phyloP scores from a whole-genome alignment of 2,797 vertebrate species.

The Paedocypris micromegethes region DNA sequence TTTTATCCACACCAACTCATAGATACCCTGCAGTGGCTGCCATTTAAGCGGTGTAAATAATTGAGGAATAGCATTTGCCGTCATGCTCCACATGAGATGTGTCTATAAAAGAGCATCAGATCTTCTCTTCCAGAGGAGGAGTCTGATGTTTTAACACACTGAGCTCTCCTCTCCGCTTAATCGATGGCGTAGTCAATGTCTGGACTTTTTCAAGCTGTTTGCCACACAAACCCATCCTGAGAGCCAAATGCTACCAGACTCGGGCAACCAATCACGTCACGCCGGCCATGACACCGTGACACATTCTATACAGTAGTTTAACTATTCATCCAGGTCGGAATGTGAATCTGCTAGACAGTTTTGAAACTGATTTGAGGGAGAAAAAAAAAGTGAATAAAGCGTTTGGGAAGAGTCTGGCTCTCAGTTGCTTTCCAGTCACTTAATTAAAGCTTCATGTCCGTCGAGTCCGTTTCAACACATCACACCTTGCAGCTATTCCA shows the following conservation, averaged over 20 bases:
- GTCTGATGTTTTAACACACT: constrained; percentile 31
- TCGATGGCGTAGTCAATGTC: constrained; percentile 32
- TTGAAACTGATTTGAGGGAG: background rate
- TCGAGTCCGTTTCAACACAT: constrained; percentile 23
- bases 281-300: too few relatives aligned
- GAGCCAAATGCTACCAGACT: background rate
- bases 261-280: too few relatives aligned
- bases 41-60: constrained; percentile 82
- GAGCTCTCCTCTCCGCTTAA: constrained; percentile 24
- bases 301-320: too few relatives aligned
- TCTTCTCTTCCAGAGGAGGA: constrained; percentile 46
- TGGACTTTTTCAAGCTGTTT: constrained; percentile 23
- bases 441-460: constrained; percentile 40
- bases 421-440: background rate
- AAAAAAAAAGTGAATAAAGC: constrained; percentile 1
- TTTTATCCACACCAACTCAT: background rate
- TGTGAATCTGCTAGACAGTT: too few relatives aligned
- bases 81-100: constrained; percentile 76
- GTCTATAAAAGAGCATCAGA: constrained; percentile 76
- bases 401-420: background rate
- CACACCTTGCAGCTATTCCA: constrained; percentile 43
- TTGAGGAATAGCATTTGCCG: constrained; percentile 80
- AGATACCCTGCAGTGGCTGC: constrained; percentile 72
- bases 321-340: too few relatives aligned
- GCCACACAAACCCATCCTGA: constrained; percentile 15